Evolutionary conservation across 2,797 vertebrate species (phyloP).

Genomic region (Sciaenops ocellatus): DNA sequence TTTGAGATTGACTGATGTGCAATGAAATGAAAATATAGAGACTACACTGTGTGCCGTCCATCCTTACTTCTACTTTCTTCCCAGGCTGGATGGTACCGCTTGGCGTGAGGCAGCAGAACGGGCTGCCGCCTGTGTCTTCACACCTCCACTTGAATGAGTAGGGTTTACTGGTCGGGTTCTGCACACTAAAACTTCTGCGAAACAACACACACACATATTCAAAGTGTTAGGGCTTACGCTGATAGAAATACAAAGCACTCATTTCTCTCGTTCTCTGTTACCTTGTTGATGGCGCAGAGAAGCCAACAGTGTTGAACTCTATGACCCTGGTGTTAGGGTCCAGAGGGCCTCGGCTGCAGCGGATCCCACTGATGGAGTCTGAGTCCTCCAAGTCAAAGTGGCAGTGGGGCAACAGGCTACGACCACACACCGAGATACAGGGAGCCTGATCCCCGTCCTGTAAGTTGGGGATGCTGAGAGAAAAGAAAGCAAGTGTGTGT

Average conservation of each 20-base stretch:
- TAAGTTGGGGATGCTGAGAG: conserved; percentile 89
- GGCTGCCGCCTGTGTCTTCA: conserved; percentile 77
- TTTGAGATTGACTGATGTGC: not conserved
- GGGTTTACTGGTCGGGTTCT: conserved; percentile 89
- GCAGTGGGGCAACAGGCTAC: conserved; percentile 82
- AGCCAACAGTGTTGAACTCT: conserved; percentile 86
- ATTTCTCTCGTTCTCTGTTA: conserved; percentile 53
- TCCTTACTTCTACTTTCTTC: conserved; percentile 88
- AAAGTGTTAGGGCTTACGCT: not conserved
- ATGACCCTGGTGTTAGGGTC: conserved; percentile 86
- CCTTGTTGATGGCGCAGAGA: conserved; percentile 80
- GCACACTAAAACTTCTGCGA: conserved; percentile 86
- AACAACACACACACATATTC: conserved; percentile 6
- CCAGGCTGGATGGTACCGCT: conserved; percentile 85
- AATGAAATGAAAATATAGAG: not conserved
- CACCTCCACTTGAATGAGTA: conserved; percentile 90
- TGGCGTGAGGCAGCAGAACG: conserved; percentile 88
- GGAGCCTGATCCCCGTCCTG: conserved; percentile 70
- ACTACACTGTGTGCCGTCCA: not conserved
- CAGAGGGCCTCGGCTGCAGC: conserved; percentile 54
- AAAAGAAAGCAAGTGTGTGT: not conserved
- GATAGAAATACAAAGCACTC: not conserved
- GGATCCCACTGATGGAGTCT: conserved; percentile 82
- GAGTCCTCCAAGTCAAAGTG: conserved; percentile 90
- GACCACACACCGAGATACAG: conserved; percentile 81